A percentile compares a stretch with the other conserved stretches of the same genome.
Conservation (phyloP, 2,888 invertebrate species). For the Calameuta filiformis region DNA sequence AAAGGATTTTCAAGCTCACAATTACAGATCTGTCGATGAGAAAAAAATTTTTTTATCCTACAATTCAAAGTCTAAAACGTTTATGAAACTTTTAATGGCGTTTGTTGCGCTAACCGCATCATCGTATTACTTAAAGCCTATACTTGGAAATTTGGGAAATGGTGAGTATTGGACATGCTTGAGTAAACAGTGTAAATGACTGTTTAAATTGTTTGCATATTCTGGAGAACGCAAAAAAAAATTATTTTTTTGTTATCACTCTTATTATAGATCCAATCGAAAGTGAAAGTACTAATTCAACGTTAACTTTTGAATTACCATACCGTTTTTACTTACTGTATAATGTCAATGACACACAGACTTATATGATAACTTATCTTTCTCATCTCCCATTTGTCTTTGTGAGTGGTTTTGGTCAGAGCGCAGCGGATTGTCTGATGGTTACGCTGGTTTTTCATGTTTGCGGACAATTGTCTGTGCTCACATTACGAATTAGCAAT, state of each 20-base stretch:
- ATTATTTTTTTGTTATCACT: background rate
- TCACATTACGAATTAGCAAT: constrained; percentile 40
- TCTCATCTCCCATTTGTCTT: constrained; percentile 48
- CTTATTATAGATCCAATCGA: background rate
- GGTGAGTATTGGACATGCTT: background rate
- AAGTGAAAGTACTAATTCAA: constrained; percentile 16
- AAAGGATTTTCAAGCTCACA: constrained; percentile 39
- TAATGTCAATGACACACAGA: constrained; percentile 38
- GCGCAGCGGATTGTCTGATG: constrained; percentile 46
- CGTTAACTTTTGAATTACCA: constrained; percentile 38
- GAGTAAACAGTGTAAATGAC: background rate
- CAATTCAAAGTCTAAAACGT: constrained; percentile 41
- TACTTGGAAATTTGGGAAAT: constrained; percentile 28
- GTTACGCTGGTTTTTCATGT: constrained; percentile 49
- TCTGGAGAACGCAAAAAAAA: background rate
- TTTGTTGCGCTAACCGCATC: constrained; percentile 47
- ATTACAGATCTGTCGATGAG: constrained; percentile 40
- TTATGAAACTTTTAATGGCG: constrained; percentile 41
- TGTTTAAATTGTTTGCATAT: no score
- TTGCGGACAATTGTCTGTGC: constrained; percentile 46
- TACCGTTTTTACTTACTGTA: constrained; percentile 52
- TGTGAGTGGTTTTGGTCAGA: constrained; percentile 44
- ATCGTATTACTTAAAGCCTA: constrained; percentile 49
- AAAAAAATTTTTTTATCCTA: constrained; percentile 37
- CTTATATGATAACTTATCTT: constrained; percentile 43